A percentile compares a stretch with the other conserved stretches of the same genome.
phyloP scores from a whole-genome alignment of 2,113 vertebrate genomes.

The Tenebrosternarchus preto region DNA sequence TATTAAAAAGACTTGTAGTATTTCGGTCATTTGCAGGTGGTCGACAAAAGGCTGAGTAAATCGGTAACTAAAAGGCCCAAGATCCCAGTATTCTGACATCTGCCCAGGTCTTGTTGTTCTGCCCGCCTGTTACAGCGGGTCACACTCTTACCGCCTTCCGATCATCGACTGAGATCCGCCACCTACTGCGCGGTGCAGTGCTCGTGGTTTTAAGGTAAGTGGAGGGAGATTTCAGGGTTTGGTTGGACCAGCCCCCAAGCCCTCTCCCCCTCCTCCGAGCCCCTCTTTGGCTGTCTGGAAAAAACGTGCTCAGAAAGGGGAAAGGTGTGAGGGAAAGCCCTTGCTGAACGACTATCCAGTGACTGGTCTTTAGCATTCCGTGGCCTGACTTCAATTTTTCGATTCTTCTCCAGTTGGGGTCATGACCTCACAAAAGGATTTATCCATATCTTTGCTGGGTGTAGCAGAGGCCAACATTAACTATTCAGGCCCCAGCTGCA shows the following conservation, averaged over 20 bases:
- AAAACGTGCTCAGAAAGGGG: not conserved
- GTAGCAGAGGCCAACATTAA: not conserved
- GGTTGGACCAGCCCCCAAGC: not conserved
- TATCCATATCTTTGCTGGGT: not conserved
- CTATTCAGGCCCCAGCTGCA: not conserved
- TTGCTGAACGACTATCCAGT: not conserved
- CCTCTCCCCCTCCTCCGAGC: too few relatives aligned
- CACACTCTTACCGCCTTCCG: conserved; percentile 33
- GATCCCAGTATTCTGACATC: conserved; percentile 26
- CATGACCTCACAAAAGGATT: conserved; percentile 13
- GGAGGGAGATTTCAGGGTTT: not conserved
- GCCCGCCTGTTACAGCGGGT: conserved; percentile 28
- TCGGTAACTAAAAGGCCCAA: conserved; percentile 24
- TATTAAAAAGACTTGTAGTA: conserved; percentile 38
- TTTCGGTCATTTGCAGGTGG: conserved; percentile 47
- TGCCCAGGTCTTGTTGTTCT: conserved; percentile 31
- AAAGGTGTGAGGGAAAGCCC: not conserved
- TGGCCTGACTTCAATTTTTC: conserved; percentile 21
- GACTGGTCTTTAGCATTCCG: not conserved
- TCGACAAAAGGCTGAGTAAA: conserved; percentile 47
- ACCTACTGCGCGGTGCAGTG: not conserved
- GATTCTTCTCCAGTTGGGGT: not conserved
- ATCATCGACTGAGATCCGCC: conserved; percentile 8
- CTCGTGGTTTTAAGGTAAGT: too few relatives aligned
- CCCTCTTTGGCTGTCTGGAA: too few relatives aligned